A percentile compares a stretch with the other conserved stretches of the same genome.
These are phyloP conservation scores for Toxonevra muliebris DNA, from an alignment of 2,888 invertebrate genomes.

Conservation along the genomic window DNA sequence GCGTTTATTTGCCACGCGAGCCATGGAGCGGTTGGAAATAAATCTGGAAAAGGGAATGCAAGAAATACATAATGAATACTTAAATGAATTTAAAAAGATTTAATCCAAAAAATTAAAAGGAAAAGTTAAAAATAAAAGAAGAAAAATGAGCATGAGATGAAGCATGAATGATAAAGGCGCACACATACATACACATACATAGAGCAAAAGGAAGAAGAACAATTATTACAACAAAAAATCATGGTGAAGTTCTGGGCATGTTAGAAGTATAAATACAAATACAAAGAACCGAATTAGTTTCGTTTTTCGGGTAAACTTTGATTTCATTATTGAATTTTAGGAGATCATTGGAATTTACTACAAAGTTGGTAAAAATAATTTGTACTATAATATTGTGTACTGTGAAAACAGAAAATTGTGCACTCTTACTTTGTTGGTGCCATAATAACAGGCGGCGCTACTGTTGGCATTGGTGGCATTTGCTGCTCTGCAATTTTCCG, in stretches of 20 bases:
- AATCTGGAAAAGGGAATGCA: conserved; percentile 49
- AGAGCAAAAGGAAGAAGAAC: conserved; percentile 2
- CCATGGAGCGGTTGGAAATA: conserved; percentile 52
- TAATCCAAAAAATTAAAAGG: conserved; percentile 21
- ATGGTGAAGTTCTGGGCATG: not conserved
- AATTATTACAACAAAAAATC: not conserved
- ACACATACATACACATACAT: conserved; percentile 17
- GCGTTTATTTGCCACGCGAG: conserved; percentile 68
- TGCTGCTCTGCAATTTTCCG: conserved; percentile 55
- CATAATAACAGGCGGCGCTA: conserved; percentile 10
- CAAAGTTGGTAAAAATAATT: too few relatives aligned
- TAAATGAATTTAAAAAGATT: conserved; percentile 17
- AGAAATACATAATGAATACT: too few relatives aligned
- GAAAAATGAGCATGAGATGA: conserved; percentile 24
- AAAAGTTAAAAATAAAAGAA: conserved; percentile 14
- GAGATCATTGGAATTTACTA: too few relatives aligned
- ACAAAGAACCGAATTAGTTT: too few relatives aligned
- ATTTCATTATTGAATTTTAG: not conserved
- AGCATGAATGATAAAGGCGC: conserved; percentile 20
- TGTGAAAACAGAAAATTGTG: conserved; percentile 5
- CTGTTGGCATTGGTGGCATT: conserved; percentile 35
- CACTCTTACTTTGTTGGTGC: conserved; percentile 47
- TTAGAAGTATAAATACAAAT: too few relatives aligned
- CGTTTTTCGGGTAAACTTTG: too few relatives aligned
- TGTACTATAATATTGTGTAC: not conserved